A percentile compares a stretch with the other conserved stretches of the same genome.
These are phyloP conservation scores for Nylanderia fulva DNA, from an alignment of 1,140 invertebrate genomes.

Conservation along the genomic window DNA sequence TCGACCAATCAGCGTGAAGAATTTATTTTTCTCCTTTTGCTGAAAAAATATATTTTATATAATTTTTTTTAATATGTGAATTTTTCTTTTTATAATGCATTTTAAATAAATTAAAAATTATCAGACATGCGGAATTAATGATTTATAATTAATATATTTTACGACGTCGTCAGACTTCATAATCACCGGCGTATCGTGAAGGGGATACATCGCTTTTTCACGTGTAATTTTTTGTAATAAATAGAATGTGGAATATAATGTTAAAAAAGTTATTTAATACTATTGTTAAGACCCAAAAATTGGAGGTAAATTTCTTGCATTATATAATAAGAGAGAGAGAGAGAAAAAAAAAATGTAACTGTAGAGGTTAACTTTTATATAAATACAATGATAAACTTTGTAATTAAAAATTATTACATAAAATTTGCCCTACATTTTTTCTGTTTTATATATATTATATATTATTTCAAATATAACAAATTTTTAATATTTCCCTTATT, in stretches of 20 bases:
- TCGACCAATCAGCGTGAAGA: too few relatives aligned
- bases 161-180: too few relatives aligned
- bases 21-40: too few relatives aligned
- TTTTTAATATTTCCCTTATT: background rate
- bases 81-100: background rate
- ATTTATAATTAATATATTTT: background rate
- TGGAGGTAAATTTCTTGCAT: constrained; percentile 1
- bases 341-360: background rate
- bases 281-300: background rate
- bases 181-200: too few relatives aligned
- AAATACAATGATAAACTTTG: background rate
- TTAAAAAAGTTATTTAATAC: background rate
- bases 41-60: too few relatives aligned
- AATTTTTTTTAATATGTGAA: background rate
- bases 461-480: background rate
- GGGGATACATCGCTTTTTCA: background rate
- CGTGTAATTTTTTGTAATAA: background rate
- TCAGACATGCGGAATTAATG: too few relatives aligned
- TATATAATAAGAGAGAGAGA: background rate
- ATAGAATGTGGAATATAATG: constrained; percentile 1
- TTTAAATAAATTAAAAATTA: background rate
- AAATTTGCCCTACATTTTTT: too few relatives aligned
- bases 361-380: background rate
- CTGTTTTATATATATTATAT: background rate
- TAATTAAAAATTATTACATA: too few relatives aligned